These are phyloP conservation scores for Caiman crocodilus DNA, from an alignment of 2,797 vertebrate species.

Conservation along the genomic window DNA sequence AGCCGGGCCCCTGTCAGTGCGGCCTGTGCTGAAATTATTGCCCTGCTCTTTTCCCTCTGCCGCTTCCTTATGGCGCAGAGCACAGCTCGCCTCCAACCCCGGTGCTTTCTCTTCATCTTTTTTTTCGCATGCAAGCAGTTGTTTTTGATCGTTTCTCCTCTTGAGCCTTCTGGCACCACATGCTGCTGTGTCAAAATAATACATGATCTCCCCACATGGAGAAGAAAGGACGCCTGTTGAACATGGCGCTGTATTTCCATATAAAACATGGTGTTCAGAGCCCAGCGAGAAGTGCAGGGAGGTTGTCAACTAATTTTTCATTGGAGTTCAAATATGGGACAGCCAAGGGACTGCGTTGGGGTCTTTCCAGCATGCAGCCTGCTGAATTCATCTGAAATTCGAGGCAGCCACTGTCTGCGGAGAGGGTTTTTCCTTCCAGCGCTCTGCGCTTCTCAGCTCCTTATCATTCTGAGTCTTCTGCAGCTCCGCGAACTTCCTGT, in stretches of 20 bases:
- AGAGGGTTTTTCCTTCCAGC: background rate
- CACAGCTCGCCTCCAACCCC: background rate
- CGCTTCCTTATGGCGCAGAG: background rate
- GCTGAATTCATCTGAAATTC: background rate
- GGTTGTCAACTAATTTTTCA: background rate
- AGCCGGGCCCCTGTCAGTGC: background rate
- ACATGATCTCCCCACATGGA: background rate
- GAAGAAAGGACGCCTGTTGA: background rate
- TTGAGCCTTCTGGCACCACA: background rate
- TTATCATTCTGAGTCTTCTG: constrained; percentile 19
- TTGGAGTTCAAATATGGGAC: background rate
- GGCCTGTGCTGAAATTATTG: background rate
- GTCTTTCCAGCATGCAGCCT: background rate
- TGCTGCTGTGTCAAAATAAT: background rate
- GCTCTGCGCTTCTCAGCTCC: background rate
- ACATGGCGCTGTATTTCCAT: background rate
- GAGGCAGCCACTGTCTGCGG: background rate
- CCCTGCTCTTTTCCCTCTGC: background rate
- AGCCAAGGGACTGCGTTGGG: background rate
- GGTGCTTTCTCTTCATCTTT: background rate
- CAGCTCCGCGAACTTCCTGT: background rate
- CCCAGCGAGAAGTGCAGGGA: background rate
- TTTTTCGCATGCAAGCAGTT: background rate
- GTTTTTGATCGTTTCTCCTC: background rate
- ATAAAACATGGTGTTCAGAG: background rate